A percentile compares a stretch with the other conserved stretches of the same genome.
Evolutionary conservation across 92 coral and sea anemone species (phyloP).

Genomic region (Phenganax subtilis): DNA sequence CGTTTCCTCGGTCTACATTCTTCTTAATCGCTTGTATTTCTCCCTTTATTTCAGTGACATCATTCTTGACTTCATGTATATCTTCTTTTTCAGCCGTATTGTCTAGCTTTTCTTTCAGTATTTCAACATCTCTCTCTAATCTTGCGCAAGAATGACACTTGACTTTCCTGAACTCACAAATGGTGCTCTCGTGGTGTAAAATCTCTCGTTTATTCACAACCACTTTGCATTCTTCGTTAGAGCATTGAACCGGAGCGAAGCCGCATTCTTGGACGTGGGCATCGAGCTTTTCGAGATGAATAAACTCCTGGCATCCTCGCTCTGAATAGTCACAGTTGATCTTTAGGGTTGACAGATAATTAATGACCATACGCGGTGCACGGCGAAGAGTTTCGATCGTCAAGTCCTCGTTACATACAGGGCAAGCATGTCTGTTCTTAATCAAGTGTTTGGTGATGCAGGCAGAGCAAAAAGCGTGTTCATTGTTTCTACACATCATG

Average conservation of each 20-base stretch:
- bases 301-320: conserved; percentile 15
- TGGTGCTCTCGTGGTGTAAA: neutral
- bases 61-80: neutral
- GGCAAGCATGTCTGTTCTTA: neutral
- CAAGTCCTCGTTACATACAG: neutral
- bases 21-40: neutral
- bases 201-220: conserved; percentile 10
- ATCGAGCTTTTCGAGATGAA: conserved; percentile 5
- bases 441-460: conserved; percentile 11
- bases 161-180: conserved; percentile 2
- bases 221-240: neutral
- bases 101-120: neutral
- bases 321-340: conserved; percentile 2
- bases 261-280: neutral
- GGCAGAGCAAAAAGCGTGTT: neutral
- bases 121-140: neutral
- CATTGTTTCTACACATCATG: neutral
- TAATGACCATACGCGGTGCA: neutral
- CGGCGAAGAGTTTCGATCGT: neutral
- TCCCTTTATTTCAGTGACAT: neutral
- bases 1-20: conserved; percentile 1
- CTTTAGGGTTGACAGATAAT: neutral
- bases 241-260: neutral
- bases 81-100: neutral
- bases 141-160: neutral